Base-by-base conservation (phyloP, 2,888 invertebrate species). In the Bellardia bayeri region DNA sequence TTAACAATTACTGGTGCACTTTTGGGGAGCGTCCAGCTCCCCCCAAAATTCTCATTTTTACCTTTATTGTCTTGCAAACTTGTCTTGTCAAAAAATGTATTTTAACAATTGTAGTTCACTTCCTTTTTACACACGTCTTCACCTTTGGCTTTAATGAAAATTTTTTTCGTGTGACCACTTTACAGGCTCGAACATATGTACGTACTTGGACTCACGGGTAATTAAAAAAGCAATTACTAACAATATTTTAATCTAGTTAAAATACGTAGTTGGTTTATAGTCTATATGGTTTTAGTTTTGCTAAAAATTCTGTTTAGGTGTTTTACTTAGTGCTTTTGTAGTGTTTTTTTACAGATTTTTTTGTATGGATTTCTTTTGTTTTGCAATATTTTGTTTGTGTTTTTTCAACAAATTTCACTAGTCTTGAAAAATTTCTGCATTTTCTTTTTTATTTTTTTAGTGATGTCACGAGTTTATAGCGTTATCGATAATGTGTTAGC, bases 381-480 rank as follows among this genome's bases (percentile, higher is more conserved):
- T 69, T 42, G 23, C 8, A 68, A 49, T 78, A 49, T 11, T 63
- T 56, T 11, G 14, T 2, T 16, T n/a, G 45, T 37, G 49, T 64
- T 78, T 74, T 66, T 42, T 61, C 45, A 61, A 49, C 51, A 81
- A 83, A 79, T 80, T 86, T 79, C 45, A 83, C 69, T 79, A 16
- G 23, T 61, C 61, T 68, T 78, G 42, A 74, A 68, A 81, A 84
- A 78, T 79, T 82, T 82, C 68, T 82, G 78, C 81, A 82, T 82
- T 82, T 82, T 78, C 68, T 76, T 81, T 66, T 71, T 30, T 76
- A 75, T 74, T 37, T 49, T 63, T 33, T 83, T 83, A 83, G 86
- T 61, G 83, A 72, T 84, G 75, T 78, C 81, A 82, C 54, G 33
- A 63, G 30, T 13, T 30, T 45, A 2, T 45, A 40, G 0, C 30